A percentile compares a stretch with the other conserved stretches of the same genome.
phyloP scores from a whole-genome alignment of 2,113 vertebrate genomes.

The Dromaius novaehollandiae region DNA sequence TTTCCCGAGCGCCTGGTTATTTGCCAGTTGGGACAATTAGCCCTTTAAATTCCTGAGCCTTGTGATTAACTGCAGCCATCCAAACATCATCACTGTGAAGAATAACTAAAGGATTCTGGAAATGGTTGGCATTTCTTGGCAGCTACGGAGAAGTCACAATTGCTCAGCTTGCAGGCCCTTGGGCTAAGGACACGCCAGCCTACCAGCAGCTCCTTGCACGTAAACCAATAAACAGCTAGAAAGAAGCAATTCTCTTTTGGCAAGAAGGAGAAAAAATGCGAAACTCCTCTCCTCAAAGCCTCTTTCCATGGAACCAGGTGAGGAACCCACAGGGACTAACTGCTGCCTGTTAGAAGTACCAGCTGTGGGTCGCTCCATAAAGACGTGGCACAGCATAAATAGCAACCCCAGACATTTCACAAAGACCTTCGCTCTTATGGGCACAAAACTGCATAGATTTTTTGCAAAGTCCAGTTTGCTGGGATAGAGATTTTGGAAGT shows the following conservation, averaged over 20 bases:
- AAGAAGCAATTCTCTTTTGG: neutral
- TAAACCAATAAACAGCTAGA: neutral
- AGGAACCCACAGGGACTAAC: neutral
- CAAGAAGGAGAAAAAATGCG: neutral
- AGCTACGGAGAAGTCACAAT: neutral
- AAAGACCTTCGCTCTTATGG: neutral
- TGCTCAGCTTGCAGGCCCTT: neutral
- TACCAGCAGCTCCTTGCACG: neutral
- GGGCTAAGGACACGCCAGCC: neutral
- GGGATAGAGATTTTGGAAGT: neutral
- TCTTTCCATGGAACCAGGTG: fast-evolving
- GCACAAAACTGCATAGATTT: neutral
- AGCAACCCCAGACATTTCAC: neutral
- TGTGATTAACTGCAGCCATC: neutral
- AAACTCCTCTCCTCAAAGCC: neutral
- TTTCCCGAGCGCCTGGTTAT: neutral
- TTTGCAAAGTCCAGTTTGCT: neutral
- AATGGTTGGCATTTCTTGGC: neutral
- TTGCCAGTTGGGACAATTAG: neutral
- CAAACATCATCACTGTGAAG: fast-evolving
- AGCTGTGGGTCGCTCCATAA: neutral
- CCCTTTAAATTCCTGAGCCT: neutral
- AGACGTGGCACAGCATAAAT: neutral
- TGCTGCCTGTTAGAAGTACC: neutral
- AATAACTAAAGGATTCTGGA: neutral